Conservation (phyloP, 2,797 vertebrate genomes). For the Centropyge bicolor region DNA sequence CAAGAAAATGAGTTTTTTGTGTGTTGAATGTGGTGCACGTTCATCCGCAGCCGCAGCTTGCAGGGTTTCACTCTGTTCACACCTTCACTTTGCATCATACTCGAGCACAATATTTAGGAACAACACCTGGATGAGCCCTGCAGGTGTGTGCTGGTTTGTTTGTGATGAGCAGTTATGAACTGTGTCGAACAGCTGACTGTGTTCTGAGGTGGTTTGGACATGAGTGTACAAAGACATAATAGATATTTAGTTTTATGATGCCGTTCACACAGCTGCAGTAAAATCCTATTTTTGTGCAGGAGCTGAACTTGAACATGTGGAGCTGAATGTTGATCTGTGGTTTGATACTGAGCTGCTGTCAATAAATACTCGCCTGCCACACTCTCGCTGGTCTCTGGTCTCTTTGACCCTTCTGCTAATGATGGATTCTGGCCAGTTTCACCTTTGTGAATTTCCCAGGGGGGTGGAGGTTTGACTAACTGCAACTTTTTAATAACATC, state of each 20-base stretch:
- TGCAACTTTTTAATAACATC: too few relatives aligned
- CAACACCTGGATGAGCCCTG: background rate
- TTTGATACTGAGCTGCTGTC: slow-evolving; percentile 28
- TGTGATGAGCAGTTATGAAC: background rate
- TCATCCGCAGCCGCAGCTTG: too few relatives aligned
- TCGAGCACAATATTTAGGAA: too few relatives aligned
- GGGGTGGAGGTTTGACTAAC: too few relatives aligned
- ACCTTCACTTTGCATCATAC: too few relatives aligned
- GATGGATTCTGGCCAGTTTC: too few relatives aligned
- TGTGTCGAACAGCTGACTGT: background rate
- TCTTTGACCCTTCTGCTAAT: background rate
- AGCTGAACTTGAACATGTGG: background rate
- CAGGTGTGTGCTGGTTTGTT: background rate
- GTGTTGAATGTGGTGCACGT: too few relatives aligned
- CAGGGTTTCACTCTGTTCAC: too few relatives aligned
- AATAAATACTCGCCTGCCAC: slow-evolving; percentile 36
- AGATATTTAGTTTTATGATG: slow-evolving; percentile 16
- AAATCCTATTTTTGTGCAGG: background rate
- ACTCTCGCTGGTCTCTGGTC: background rate
- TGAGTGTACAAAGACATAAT: background rate
- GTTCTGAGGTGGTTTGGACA: background rate
- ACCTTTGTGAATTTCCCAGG: too few relatives aligned
- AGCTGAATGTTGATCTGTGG: background rate
- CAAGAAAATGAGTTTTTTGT: too few relatives aligned
- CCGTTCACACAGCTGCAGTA: background rate